Evolutionary conservation across 2,113 vertebrate genomes (phyloP).

Genomic region (Ceyx margarethae): DNA sequence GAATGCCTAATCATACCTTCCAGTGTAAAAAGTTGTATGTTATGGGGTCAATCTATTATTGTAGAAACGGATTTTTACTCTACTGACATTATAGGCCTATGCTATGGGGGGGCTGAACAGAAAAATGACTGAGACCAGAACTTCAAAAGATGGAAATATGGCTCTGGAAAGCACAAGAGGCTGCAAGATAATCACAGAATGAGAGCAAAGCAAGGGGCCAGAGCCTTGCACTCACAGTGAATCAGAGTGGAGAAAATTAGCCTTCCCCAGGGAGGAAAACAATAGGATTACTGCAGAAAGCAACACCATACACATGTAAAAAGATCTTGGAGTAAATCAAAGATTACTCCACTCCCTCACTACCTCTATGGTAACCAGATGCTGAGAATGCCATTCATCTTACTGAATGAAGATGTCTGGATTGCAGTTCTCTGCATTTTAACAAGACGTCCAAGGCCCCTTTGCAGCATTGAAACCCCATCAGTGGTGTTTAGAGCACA

Average conservation of each 20-base stretch:
- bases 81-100: not conserved
- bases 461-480: not conserved
- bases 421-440: not conserved
- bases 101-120: not conserved
- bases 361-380: not conserved
- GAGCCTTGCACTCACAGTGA: not conserved
- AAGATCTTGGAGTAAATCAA: not conserved
- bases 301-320: not conserved
- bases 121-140: not conserved
- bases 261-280: not conserved
- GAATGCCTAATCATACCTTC: not conserved
- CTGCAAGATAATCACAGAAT: not conserved
- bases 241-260: not conserved
- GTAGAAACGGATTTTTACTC: not conserved
- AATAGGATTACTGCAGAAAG: not conserved
- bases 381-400: not conserved
- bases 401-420: not conserved
- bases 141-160: not conserved
- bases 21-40: not conserved
- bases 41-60: accelerated
- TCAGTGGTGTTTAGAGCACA: not conserved
- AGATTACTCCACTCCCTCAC: not conserved
- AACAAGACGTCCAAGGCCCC: not conserved
- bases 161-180: not conserved
- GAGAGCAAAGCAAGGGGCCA: not conserved